Conservation (phyloP, 2,797 vertebrate genomes). For the Chiloscyllium punctatum region DNA sequence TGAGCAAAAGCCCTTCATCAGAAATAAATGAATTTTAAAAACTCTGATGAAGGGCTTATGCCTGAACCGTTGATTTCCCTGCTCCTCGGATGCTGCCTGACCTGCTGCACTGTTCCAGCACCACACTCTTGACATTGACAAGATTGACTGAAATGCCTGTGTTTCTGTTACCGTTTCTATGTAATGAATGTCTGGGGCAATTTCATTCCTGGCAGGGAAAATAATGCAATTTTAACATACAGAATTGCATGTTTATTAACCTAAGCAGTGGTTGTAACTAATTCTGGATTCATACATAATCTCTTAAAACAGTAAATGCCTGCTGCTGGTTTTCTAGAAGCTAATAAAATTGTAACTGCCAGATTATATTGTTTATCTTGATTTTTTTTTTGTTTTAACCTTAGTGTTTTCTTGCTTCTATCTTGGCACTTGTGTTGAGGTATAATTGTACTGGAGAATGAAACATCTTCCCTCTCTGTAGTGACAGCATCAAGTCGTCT, state of each 20-base stretch:
- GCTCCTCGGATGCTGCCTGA: too few relatives aligned
- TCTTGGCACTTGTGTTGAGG: neutral
- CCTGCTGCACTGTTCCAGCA: too few relatives aligned
- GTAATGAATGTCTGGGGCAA: neutral
- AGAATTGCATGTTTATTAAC: conserved; percentile 7
- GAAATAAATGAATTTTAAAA: too few relatives aligned
- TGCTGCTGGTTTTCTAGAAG: neutral
- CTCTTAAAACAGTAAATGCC: neutral
- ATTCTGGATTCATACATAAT: neutral
- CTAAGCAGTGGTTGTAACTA: neutral
- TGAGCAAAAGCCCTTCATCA: too few relatives aligned
- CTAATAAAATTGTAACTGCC: neutral
- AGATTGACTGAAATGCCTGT: neutral
- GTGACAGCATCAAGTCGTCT: conserved; percentile 32
- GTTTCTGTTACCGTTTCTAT: neutral
- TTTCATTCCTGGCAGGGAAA: neutral
- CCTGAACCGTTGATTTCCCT: too few relatives aligned
- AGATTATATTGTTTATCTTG: neutral
- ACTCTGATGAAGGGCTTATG: too few relatives aligned
- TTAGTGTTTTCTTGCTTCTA: neutral
- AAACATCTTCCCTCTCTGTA: conserved; percentile 33
- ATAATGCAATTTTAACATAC: neutral
- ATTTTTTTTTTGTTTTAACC: neutral
- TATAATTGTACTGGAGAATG: neutral
- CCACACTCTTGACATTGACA: too few relatives aligned